These are phyloP conservation scores for Nomada hirtipes DNA, from an alignment of 2,888 invertebrate species.

Conservation along the genomic window DNA sequence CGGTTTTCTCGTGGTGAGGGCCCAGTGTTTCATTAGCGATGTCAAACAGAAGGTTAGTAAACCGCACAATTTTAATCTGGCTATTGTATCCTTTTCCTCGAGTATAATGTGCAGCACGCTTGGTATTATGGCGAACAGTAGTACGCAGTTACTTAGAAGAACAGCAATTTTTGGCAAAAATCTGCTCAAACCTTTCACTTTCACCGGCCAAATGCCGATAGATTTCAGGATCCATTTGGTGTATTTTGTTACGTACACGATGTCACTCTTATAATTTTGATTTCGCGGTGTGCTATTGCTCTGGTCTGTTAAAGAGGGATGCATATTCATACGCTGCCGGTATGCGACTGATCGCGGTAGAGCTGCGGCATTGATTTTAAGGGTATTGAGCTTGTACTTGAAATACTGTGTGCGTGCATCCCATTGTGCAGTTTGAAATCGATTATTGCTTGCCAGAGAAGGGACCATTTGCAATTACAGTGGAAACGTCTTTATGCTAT, in stretches of 20 bases:
- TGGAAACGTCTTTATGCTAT: not conserved
- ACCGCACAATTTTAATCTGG: conserved; percentile 64
- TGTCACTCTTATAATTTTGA: conserved; percentile 24
- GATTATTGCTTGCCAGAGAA: not conserved
- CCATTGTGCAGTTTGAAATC: not conserved
- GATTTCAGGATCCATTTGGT: conserved; percentile 66
- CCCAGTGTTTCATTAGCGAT: conserved; percentile 69
- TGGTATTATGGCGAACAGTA: conserved; percentile 71
- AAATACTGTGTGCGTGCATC: conserved; percentile 1
- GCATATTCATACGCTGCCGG: conserved; percentile 17
- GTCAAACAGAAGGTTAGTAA: conserved; percentile 66
- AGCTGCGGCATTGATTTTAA: conserved; percentile 47
- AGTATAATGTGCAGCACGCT: conserved; percentile 64
- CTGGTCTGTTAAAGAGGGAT: not conserved
- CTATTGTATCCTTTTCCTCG: conserved; percentile 57
- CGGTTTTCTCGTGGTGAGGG: conserved; percentile 55
- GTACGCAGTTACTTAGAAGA: conserved; percentile 40
- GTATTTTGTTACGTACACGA: conserved; percentile 46
- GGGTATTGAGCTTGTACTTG: conserved; percentile 11
- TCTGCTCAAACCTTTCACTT: not conserved
- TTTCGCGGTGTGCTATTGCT: conserved; percentile 5
- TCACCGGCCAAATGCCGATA: conserved; percentile 72
- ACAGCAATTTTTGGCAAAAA: conserved; percentile 28
- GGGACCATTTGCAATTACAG: not conserved
- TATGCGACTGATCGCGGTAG: conserved; percentile 38